Evolutionary conservation across 2,888 invertebrate genomes (phyloP), one percentile per base, ranked within the genome.

Genomic region (Xylocampa areola): DNA sequence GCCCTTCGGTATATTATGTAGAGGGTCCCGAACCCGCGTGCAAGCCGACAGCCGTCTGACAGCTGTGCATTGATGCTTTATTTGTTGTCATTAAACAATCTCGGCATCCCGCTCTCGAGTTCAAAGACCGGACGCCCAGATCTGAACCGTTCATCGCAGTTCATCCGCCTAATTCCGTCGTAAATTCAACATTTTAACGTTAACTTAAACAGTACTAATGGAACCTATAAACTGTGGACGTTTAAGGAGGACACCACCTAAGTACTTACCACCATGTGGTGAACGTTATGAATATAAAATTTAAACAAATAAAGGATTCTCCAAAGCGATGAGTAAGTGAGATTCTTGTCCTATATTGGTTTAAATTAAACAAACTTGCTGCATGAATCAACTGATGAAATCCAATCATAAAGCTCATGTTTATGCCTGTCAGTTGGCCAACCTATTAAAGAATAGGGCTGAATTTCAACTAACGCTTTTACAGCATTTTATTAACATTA

Each of bases 61-160:
- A 91, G 91, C 89, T 90, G 90, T 85, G 81, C 82, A 76, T 50
- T 79, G 80, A 80, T 80, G 82, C 72, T 82, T 86, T 81, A 84
- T 85, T 86, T 86, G 79, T 85, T 85, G 81, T 84, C 83, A 82
- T 84, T 79, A 84, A 83, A 85, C 80, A 80, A 82, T 79, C 76
- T 76, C 60, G 65, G 77, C 84, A 78, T 82, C 81, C 80, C 81
- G 80, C 80, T 85, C 79, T 79, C 53, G 82, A 77, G 91, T 90
- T 91, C 90, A 91, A 89, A 91, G 89, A 88, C 90, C 89, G 82
- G 75, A 67, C 71, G 74, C 76, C 60, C 55, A 44, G 57, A 68
- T 72, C 68, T 74, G 69, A 78, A 80, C 82, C 80, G 80, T 82
- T 81, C 72, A 76, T 79, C 80, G 74, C 73, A 74, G 82, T 82